Base-by-base conservation (phyloP, 2,113 vertebrate species). In the Pedionomus torquatus region DNA sequence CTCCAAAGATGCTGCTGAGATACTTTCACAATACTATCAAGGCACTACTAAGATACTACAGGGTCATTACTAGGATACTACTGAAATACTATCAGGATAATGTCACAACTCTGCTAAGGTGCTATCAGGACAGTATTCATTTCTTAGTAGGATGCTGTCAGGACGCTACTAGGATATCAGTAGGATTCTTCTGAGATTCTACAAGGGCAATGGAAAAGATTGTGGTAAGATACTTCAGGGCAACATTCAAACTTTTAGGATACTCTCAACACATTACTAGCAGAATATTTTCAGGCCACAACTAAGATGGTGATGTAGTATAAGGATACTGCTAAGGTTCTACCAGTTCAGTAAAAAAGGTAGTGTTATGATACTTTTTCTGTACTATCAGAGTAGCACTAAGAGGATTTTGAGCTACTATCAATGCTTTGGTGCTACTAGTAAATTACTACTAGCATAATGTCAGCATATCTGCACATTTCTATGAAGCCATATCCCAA, bases 11-110 rank as follows among this genome's bases (percentile, higher is more conserved):
- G 30, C 41, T 2, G 2, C 46, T 52, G 51, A 48, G n/a, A 28
- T 55, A 11, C 71, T 63, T 46, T 11, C 39, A 15, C 48, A 52
- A 2, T n/a, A 9, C 43, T 48, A 0, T 33, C 0, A 1, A 44
- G 54, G 12, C 37, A 19, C 79, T 63, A 7, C 43, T 35, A 8
- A 48, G 46, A 58, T 48, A 35, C 48, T 54, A 8, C 57, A n/a
- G 31, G n/a, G 57, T 7, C 30, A 7, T 57, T 69, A 23, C 24
- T 24, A 9, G 39, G 30, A 30, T 70, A 3, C n/a, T 61, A 10
- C 37, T 64, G 14, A 31, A 39, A 11, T 58, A 35, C 3, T 55
- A 15, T 6, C 28, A 39, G 65, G 18, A 13, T 41, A 5, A 6
- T 37, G 5, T 5, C 35, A 60, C n/a, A 57, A 13, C 1, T 1